Base-by-base conservation (phyloP, 2,797 vertebrate species). In the Neoniphon sammara region DNA sequence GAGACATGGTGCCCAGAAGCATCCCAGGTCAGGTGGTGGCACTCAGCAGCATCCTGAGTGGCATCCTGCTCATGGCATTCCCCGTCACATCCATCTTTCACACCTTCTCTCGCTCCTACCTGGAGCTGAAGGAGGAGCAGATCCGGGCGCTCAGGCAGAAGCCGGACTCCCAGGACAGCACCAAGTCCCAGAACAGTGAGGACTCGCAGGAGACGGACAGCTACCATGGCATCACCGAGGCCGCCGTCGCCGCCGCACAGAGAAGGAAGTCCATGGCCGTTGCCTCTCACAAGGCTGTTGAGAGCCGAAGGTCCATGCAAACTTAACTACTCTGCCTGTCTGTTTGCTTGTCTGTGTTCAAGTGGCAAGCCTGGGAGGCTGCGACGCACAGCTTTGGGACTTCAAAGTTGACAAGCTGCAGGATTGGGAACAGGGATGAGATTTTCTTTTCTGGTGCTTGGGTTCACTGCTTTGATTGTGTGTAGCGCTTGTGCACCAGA, bases 41-140 rank as follows among this genome's bases (percentile, higher is more conserved):
- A 1, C 94, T 99, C 50, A 97, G 96, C 94, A 98, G 97, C 87
- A 98, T 99, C 90, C 85, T 99, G 89, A 98, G 97, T 11, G 97
- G 98, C 70, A 98, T 99, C 90, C 94, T 99, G 82, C 95, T 99
- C 81, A 96, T 98, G 98, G 98, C 98, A 17, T 97, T 99, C 80
- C 98, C 97, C 0, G 98, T 97, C 85, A 99, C 98, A 0, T 98
- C 98, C 84, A 99, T 98, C 93, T 99, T 99, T 87, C 97, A 99
- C 85, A 99, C 97, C 30, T 99, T 99, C 87, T 99, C 97, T 0
- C 96, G 97, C 75, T 97, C 97, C 63, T 99, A 99, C 82, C 88
- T 95, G 0, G 97, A 99, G 91, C 94, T 99, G 79, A 97, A 96
- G 83, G 96, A 96, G 87, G 96, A 97, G 88, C 97, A 98, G 89